phyloP scores from a whole-genome alignment of 2,113 vertebrate species.

The Equus quagga region DNA sequence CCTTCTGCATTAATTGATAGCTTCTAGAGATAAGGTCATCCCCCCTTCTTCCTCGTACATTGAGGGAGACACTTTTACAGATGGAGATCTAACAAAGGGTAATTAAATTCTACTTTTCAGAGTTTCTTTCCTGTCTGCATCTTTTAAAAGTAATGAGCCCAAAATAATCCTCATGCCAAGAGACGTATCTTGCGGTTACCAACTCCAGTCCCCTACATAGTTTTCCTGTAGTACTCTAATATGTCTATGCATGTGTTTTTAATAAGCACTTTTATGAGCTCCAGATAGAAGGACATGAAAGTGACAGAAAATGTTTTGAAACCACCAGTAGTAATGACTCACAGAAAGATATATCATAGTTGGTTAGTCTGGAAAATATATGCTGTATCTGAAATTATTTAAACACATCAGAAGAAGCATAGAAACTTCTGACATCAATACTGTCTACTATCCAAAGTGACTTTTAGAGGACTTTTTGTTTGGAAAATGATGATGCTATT shows the following conservation, averaged over 20 bases:
- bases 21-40: no score
- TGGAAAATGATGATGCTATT: neutral
- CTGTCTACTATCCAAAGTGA: neutral
- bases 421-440: neutral
- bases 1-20: no score
- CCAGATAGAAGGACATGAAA: neutral
- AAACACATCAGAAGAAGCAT: neutral
- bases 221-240: neutral
- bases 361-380: neutral
- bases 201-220: no score
- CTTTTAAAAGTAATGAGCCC: no score
- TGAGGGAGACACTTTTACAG: no score
- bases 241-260: neutral
- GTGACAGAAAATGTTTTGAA: neutral
- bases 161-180: no score
- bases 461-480: conserved; percentile 40
- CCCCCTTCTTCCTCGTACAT: no score
- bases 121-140: no score
- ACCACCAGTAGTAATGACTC: neutral
- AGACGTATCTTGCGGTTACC: no score
- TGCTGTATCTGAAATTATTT: neutral
- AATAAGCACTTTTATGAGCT: neutral
- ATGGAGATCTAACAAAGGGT: no score
- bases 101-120: no score
- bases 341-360: neutral